Percentiles rank a stretch among this genome's conserved stretches.
phyloP scores from a whole-genome alignment of 2,797 vertebrate genomes.

The Sarcophilus harrisii region DNA sequence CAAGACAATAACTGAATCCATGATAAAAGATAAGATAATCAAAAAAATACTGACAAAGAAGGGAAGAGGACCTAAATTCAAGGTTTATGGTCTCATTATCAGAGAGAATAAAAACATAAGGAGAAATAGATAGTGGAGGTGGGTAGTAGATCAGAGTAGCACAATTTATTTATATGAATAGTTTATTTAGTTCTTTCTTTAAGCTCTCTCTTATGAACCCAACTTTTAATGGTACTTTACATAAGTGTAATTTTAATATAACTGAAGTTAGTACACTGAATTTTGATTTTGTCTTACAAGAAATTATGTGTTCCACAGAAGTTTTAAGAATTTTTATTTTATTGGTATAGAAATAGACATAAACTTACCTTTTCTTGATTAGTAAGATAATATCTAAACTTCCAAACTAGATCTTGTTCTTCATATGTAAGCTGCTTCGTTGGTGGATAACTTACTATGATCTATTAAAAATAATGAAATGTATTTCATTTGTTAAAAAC shows the following conservation, averaged over 20 bases:
- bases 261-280: neutral
- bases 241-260: neutral
- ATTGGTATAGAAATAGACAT: neutral
- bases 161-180: neutral
- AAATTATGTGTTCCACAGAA: neutral
- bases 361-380: slow-evolving; percentile 95
- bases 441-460: slow-evolving; percentile 98
- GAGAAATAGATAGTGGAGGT: neutral
- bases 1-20: neutral
- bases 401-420: slow-evolving; percentile 99
- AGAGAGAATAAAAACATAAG: neutral
- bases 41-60: neutral
- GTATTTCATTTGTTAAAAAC: slow-evolving; percentile 29
- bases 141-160: neutral
- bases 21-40: neutral
- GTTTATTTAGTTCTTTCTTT: neutral
- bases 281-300: neutral
- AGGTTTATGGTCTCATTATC: neutral
- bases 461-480: slow-evolving; percentile 85
- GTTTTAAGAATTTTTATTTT: slow-evolving; percentile 29
- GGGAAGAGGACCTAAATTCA: neutral
- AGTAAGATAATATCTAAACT: slow-evolving; percentile 98
- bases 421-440: slow-evolving; percentile 98
- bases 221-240: neutral
- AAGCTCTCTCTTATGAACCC: neutral